phyloP scores from a whole-genome alignment of 2,797 vertebrate genomes.

The Mus minutoides region DNA sequence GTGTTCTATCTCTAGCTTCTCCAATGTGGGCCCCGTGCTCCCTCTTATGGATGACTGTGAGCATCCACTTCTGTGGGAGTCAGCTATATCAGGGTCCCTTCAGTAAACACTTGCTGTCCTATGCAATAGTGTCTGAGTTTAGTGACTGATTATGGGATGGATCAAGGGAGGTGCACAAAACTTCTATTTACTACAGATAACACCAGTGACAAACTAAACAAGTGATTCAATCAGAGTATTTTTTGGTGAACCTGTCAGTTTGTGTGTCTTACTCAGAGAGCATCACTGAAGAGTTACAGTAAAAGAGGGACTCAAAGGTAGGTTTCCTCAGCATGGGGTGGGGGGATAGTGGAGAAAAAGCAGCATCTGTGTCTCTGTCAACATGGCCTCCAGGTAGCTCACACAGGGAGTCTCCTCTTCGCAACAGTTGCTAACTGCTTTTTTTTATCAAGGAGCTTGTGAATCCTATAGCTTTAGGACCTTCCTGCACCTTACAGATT shows the following conservation, averaged over 20 bases:
- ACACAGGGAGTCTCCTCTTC: no score
- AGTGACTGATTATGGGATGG: no score
- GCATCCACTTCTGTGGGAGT: no score
- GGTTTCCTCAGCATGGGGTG: not conserved
- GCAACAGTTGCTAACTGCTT: no score
- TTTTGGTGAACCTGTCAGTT: not conserved
- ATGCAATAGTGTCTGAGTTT: no score
- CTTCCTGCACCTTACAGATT: not conserved
- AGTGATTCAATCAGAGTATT: not conserved
- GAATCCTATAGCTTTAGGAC: not conserved
- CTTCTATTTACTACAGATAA: not conserved
- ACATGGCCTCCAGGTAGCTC: not conserved
- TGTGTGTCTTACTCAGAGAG: no score
- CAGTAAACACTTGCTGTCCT: no score
- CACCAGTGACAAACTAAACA: not conserved
- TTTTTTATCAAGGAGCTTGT: not conserved
- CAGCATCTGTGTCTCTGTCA: no score
- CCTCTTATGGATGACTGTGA: no score
- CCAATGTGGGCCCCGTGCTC: no score
- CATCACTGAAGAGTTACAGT: not conserved
- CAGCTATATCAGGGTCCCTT: no score
- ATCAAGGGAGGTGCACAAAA: not conserved
- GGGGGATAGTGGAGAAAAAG: not conserved
- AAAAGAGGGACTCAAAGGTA: not conserved
- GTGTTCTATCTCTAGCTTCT: no score